phyloP scores from a whole-genome alignment of 2,797 vertebrate species.

The Hyperoplus lanceolatus region DNA sequence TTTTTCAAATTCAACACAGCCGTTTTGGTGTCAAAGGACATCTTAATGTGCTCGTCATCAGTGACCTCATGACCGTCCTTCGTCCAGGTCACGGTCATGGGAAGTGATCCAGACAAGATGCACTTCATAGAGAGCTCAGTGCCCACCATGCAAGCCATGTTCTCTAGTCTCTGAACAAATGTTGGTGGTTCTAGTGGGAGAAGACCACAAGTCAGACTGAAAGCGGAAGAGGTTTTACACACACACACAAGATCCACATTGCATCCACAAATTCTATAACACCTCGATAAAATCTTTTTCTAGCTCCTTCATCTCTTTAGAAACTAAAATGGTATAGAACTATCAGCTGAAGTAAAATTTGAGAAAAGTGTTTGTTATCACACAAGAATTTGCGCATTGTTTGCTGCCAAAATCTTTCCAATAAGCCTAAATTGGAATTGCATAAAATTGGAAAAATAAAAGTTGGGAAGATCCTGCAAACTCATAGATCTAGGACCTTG shows the following conservation, averaged over 20 bases:
- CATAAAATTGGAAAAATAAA: neutral
- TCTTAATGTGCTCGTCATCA: conserved; percentile 91
- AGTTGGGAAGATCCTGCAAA: too few relatives aligned
- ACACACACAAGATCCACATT: conserved; percentile 24
- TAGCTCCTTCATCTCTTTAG: neutral
- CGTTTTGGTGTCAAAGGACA: conserved; percentile 90
- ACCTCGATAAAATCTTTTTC: neutral
- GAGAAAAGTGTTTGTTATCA: neutral
- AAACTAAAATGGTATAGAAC: neutral
- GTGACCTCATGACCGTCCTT: conserved; percentile 92
- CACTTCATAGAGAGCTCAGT: conserved; percentile 92
- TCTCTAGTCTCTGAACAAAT: conserved; percentile 92
- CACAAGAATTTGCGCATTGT: neutral
- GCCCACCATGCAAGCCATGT: conserved; percentile 89
- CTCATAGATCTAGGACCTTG: too few relatives aligned
- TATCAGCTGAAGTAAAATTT: too few relatives aligned
- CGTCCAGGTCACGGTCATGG: conserved; percentile 92
- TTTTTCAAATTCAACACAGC: conserved; percentile 90
- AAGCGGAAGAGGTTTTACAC: conserved; percentile 10
- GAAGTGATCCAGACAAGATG: conserved; percentile 91
- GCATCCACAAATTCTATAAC: neutral
- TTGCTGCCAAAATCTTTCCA: neutral
- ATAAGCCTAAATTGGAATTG: neutral
- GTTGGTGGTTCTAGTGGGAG: conserved; percentile 90
- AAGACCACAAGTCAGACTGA: conserved; percentile 65